Evolutionary conservation across 2,797 vertebrate genomes (phyloP).

Genomic region (Graptemys geographica): DNA sequence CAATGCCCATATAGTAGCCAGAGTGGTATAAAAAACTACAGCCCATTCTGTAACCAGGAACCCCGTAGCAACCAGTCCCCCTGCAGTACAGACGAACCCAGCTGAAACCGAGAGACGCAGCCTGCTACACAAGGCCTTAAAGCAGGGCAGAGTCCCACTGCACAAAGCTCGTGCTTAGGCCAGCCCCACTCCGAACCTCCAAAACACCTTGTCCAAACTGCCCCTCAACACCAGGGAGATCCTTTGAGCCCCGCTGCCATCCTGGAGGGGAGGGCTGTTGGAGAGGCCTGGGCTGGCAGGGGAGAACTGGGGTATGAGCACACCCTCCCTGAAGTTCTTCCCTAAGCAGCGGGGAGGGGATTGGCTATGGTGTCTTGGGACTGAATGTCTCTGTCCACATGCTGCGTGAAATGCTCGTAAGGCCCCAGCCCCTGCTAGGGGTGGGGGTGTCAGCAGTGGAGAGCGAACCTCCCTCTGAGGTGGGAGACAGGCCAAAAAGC

Average conservation of each 20-base stretch:
- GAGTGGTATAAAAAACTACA: not conserved
- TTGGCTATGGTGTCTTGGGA: too few relatives aligned
- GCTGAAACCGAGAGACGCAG: not conserved
- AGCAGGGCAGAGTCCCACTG: not conserved
- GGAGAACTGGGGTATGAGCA: not conserved
- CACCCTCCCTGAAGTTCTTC: too few relatives aligned
- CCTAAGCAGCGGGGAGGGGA: too few relatives aligned
- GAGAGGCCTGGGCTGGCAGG: too few relatives aligned
- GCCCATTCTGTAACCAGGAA: not conserved
- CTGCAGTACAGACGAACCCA: not conserved
- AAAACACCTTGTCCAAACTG: too few relatives aligned
- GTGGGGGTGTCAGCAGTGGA: too few relatives aligned
- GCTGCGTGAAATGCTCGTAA: too few relatives aligned
- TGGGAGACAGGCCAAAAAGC: not conserved
- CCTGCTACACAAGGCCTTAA: not conserved
- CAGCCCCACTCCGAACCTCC: too few relatives aligned
- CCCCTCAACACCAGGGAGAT: too few relatives aligned
- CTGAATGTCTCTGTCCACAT: too few relatives aligned
- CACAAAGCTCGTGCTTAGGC: not conserved
- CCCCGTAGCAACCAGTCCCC: too few relatives aligned
- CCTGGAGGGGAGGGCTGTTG: not conserved
- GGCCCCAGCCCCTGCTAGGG: too few relatives aligned
- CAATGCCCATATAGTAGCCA: fast-evolving
- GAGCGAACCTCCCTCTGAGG: not conserved
- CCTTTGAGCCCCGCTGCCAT: not conserved